Base-by-base conservation (phyloP, 2,888 invertebrate genomes). In the Euzetes globulus region DNA sequence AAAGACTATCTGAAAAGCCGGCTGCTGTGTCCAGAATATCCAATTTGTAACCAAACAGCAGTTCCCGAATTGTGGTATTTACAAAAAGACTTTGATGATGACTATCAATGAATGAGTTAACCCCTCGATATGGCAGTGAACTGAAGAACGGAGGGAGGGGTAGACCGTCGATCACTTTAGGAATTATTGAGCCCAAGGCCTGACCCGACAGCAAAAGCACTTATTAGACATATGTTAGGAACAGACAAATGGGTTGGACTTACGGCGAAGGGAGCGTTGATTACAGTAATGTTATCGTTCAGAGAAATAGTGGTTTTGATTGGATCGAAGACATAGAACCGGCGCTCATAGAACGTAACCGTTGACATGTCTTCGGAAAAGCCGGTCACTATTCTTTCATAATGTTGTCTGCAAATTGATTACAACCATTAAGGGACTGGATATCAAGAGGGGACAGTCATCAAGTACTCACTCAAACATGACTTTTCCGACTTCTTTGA, bases 31-130 rank as follows among this genome's bases (percentile, higher is more conserved):
- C 77, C 22, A 77, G 33, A 1, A 77, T 55, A n/a, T 74, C 63
- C 22, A 76, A 17, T 58, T 33, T 37, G 19, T 72, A 70, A 5
- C 77, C 77, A 22, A 41, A 41, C 7, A 77, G 25, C 25, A 77
- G 22, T 19, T 76, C 50, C 11, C 75, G 55, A 29, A 72, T 25
- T 2, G 77, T 74, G 1, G 70, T 63, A 15, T 72, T 74, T 7
- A 76, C 68, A n/a, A 77, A 74, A 19, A 77, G 41, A n/a, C 22
- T 72, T 65, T 77, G 73, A 17, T 73, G 68, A 27, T 74, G 74
- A 11, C 37, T 27, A 7, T 27, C 68, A 22, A 77, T 47, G 50
- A 77, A 65, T 37, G 25, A 70, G 55, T 71, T 74, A 22, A 76
- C 47, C 11, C 58, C 29, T n/a, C 60, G 63, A 27, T 72, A 76